phyloP scores from a whole-genome alignment of 2,113 vertebrate genomes.

The Prolemur simus region DNA sequence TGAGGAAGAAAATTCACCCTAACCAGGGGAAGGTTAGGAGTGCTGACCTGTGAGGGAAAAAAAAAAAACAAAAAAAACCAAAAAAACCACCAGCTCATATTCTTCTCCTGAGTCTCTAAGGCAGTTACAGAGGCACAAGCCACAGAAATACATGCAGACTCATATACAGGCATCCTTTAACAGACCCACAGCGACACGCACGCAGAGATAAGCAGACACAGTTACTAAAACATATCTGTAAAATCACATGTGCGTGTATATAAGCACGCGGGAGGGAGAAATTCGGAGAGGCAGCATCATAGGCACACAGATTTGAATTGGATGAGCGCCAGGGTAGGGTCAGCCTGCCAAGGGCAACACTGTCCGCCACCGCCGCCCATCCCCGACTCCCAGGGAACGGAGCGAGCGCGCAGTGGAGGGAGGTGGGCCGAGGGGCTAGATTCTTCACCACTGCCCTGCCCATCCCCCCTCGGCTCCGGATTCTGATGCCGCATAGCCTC shows the following conservation, averaged over 20 bases:
- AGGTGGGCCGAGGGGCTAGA: neutral
- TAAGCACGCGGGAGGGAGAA: neutral
- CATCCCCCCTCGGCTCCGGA: slow-evolving; percentile 51
- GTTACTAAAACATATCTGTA: neutral
- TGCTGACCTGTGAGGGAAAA: neutral
- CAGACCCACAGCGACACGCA: neutral
- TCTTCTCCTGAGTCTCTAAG: neutral
- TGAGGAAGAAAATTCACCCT: neutral
- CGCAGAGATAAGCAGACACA: neutral
- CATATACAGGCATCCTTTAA: neutral
- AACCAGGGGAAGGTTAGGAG: neutral
- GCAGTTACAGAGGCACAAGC: neutral
- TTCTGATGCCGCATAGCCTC: neutral
- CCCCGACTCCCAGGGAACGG: neutral
- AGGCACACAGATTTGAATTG: neutral
- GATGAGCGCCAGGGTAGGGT: slow-evolving; percentile 8
- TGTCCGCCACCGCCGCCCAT: neutral
- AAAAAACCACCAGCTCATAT: neutral
- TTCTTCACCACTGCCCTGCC: neutral
- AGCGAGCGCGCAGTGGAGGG: neutral
- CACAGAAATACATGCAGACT: slow-evolving; percentile 11
- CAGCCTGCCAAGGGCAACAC: neutral
- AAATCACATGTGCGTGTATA: neutral
- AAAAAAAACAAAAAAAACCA: neutral
- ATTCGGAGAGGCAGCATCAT: slow-evolving; percentile 5